Evolutionary conservation across 1,140 invertebrate species (phyloP), one percentile per base, ranked within the genome.

Genomic region (Camponotus pennsylvanicus): DNA sequence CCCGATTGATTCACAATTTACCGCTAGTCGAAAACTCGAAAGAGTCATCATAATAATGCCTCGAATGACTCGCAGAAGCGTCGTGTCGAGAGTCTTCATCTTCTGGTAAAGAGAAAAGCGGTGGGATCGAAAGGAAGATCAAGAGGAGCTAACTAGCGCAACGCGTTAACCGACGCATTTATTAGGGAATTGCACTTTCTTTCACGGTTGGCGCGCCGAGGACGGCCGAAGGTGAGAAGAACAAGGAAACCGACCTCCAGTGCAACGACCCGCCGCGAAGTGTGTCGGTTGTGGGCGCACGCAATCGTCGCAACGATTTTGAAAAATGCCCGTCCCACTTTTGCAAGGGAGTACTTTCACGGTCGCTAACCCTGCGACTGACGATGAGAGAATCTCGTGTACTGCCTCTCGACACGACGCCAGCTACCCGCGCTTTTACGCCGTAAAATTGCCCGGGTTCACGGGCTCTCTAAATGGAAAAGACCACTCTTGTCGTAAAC

Each of bases 221-320:
- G 84, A 86, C 66, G 77, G 40, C 49, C 82, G 92, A 93, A 91
- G 92, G 90, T 92, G 89, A 90, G 91, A 93, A 90, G 91, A 92
- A 92, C 92, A 91, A 93, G 92, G 92, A 93, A 93, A 93, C 88
- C 86, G 88, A 89, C 77, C 71, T 80, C 45, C 90, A 88, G 94
- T 93, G 92, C 94, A 94, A 93, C 92, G 94, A 94, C 92, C 93
- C 89, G 86, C 83, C 86, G 92, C 93, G 90, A 91, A 91, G 90
- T 91, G 70, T 94, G 94, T 94, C 94, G 89, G 89, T 94, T 95
- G 94, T 94, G 93, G 94, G 94, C 94, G 93, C 94, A 94, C 93
- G 94, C 94, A 94, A 95, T 94, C 93, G 92, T 94, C 93, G 92
- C 93, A 94, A 94, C 91, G 91, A 95, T 94, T 94, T 94, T 94